Evolutionary conservation across 2,113 vertebrate species (phyloP), one percentile per base, ranked within the genome.

Genomic region (Syrrhaptes paradoxus): DNA sequence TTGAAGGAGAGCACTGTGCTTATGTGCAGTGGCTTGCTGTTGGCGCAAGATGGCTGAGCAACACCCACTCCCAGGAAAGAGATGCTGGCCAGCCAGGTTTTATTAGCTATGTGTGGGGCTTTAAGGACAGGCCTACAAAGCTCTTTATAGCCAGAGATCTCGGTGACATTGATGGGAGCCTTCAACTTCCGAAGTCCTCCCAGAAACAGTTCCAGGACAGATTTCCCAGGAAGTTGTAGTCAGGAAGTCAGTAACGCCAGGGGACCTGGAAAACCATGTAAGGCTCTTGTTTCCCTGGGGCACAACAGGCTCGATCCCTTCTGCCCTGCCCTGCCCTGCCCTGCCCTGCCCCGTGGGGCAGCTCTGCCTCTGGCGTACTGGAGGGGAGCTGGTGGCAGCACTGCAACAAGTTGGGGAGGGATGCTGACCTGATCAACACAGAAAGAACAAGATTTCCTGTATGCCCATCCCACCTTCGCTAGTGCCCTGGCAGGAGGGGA

Each of bases 251-350:
- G n/a, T 7, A 38, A 25, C 5, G 9, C 36, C 11, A 10, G 36
- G 20, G 65, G 32, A 0, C 2, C 36, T 46, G 49, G 28, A 28
- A 80, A 63, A 41, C 12, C 12, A 9, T 0, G 0, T 4, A 38
- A 38, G 54, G 45, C n/a, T 34, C 45, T 54, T 0, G 0, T 34
- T 46, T 46, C 43, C 43, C 57, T 31, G 24, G 2, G 5, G 55
- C 31, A 38, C 38, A 17, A 8, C 21, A 66, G 38, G 52, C 41
- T 22, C 1, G 0, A n/a, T 48, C 8, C 14, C 32, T 32, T 19
- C 70, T 17, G 36, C 65, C 32, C 20, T 45, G 13, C 41, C 29
- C 18, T 43, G 36, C 67, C n/a, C 70, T 17, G 36, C 65, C 32
- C 20, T 45, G 13, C 41, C 29, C 18, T 43, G 36, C 67, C n/a